phyloP scores from a whole-genome alignment of 2,888 invertebrate genomes.

The Hydrotaea cyrtoneurina region DNA sequence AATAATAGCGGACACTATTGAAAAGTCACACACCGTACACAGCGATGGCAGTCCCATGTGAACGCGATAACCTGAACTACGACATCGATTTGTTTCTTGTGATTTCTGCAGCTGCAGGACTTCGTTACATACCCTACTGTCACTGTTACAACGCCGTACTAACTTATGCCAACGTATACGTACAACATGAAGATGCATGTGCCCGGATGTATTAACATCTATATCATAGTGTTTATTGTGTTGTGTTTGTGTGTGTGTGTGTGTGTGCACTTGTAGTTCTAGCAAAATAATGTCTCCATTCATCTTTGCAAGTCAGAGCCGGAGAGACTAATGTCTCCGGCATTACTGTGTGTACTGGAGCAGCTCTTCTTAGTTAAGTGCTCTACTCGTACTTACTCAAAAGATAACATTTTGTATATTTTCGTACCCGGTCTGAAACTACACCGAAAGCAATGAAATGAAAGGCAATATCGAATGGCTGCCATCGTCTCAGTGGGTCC shows the following conservation, averaged over 20 bases:
- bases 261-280: not conserved
- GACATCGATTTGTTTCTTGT: constrained; percentile 44
- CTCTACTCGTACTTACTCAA: not conserved
- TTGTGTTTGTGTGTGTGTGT: not conserved
- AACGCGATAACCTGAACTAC: not conserved
- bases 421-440: not conserved
- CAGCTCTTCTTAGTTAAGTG: not conserved
- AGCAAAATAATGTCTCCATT: constrained; percentile 46
- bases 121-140: constrained; percentile 42
- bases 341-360: constrained; percentile 1
- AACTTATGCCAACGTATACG: not conserved
- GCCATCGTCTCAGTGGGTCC: not conserved
- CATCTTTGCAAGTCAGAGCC: constrained; percentile 30
- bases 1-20: too few species aligned
- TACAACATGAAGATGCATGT: not conserved
- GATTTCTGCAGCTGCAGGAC: constrained; percentile 34
- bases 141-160: not conserved
- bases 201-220: constrained; percentile 1
- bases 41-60: not conserved
- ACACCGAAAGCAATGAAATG: not conserved
- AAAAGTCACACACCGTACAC: too few species aligned
- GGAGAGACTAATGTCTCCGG: constrained; percentile 38
- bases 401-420: constrained; percentile 26
- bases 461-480: constrained; percentile 8
- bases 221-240: constrained; percentile 2